Evolutionary conservation across 1,140 invertebrate genomes (phyloP).

Genomic region (Meloidogyne chitwoodi): DNA sequence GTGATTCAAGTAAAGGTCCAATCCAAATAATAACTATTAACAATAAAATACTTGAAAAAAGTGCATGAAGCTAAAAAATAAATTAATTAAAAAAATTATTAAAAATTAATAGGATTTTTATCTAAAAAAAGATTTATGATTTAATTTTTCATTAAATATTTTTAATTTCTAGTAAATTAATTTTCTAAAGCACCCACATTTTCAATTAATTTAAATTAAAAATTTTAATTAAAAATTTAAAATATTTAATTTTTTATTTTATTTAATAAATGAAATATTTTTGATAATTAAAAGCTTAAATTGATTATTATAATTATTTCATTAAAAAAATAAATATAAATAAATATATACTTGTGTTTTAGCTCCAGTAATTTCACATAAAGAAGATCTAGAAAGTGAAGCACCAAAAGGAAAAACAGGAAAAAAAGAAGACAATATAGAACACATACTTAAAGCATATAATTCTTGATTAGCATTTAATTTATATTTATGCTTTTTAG

Average conservation of each 20-base stretch:
- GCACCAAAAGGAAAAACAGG: constrained; percentile 65
- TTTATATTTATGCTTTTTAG: constrained; percentile 66
- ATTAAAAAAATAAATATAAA: background rate
- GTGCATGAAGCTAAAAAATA: constrained; percentile 45
- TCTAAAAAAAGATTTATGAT: too few relatives aligned
- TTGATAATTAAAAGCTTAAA: too few relatives aligned
- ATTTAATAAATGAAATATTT: too few relatives aligned
- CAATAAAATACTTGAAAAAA: constrained; percentile 58
- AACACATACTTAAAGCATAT: constrained; percentile 64
- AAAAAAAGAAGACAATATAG: constrained; percentile 64
- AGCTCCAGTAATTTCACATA: constrained; percentile 57
- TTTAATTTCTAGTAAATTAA: too few relatives aligned
- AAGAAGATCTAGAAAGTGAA: constrained; percentile 62
- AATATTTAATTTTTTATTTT: too few relatives aligned
- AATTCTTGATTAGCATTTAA: constrained; percentile 67
- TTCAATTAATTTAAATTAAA: too few relatives aligned
- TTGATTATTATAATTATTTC: background rate
- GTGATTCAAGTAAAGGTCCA: constrained; percentile 63
- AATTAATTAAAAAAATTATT: background rate
- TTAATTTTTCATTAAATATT: too few relatives aligned
- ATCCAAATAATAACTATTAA: constrained; percentile 63
- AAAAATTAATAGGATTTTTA: too few relatives aligned
- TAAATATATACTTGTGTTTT: constrained; percentile 43
- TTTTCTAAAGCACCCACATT: too few relatives aligned
- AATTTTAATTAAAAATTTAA: too few relatives aligned